Conservation (phyloP, 2,888 invertebrate species). For the Rhagophthalmus giganteus region DNA sequence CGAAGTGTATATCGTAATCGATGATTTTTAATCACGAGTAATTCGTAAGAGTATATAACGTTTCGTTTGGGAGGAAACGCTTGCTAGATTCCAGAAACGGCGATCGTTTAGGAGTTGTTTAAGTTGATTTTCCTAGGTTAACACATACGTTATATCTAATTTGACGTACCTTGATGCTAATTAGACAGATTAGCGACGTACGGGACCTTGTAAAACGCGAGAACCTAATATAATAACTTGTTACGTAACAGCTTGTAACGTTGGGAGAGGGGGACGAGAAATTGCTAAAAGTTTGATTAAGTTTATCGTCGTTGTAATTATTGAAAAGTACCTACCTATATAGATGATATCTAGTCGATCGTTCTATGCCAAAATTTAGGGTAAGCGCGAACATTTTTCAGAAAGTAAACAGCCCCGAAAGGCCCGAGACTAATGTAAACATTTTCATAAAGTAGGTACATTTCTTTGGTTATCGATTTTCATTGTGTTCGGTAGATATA, state of each 20-base stretch:
- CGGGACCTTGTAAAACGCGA: conserved; percentile 34
- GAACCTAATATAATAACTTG: conserved; percentile 22
- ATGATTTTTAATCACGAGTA: too few relatives aligned
- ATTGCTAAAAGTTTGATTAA: not conserved
- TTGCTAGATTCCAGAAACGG: conserved; percentile 2
- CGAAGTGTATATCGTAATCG: too few relatives aligned
- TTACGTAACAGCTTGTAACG: conserved; percentile 18
- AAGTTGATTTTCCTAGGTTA: conserved; percentile 20
- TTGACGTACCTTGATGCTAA: conserved; percentile 35
- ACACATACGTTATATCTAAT: conserved; percentile 24
- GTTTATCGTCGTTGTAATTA: not conserved
- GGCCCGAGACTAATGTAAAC: not conserved
- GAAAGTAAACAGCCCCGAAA: not conserved
- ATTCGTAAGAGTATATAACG: not conserved
- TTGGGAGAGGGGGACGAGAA: not conserved
- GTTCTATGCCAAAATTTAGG: too few relatives aligned
- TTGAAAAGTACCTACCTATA: not conserved
- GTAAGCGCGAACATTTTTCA: not conserved
- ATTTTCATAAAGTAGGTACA: not conserved
- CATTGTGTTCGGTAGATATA: not conserved
- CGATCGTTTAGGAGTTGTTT: conserved; percentile 16
- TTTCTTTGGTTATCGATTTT: not conserved
- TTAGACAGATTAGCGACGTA: conserved; percentile 36
- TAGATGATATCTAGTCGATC: not conserved
- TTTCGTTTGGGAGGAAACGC: too few relatives aligned